phyloP scores from a whole-genome alignment of 2,113 vertebrate species.

The Amia ocellicauda region DNA sequence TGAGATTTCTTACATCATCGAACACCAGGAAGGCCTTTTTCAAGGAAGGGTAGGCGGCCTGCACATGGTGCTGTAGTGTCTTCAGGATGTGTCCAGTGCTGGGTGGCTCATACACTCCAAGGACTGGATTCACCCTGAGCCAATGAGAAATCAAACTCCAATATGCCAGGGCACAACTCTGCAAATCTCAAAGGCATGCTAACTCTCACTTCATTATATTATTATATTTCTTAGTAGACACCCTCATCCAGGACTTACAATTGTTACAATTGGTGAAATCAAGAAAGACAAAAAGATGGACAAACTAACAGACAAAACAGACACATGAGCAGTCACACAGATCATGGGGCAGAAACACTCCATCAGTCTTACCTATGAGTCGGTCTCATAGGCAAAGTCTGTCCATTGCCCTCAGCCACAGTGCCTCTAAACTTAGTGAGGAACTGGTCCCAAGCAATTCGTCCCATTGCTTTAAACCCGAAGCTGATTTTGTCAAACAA shows the following conservation, averaged over 20 bases:
- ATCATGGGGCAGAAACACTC: neutral
- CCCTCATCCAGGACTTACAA: too few relatives aligned
- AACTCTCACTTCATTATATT: too few relatives aligned
- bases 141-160: neutral
- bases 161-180: too few relatives aligned
- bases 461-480: constrained; percentile 42
- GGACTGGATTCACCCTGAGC: constrained; percentile 28
- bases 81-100: constrained; percentile 28
- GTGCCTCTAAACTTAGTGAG: constrained; percentile 36
- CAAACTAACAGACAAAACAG: too few relatives aligned
- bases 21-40: constrained; percentile 47
- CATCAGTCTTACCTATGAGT: constrained; percentile 32
- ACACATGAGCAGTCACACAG: neutral
- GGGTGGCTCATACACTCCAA: constrained; percentile 24
- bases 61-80: constrained; percentile 40
- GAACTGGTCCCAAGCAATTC: constrained; percentile 57
- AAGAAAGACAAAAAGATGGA: too few relatives aligned
- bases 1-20: constrained; percentile 35
- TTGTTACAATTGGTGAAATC: too few relatives aligned
- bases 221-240: too few relatives aligned
- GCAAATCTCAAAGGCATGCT: too few relatives aligned
- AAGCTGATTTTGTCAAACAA: constrained; percentile 48
- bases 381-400: constrained; percentile 16
- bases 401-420: constrained; percentile 15
- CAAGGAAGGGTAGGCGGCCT: constrained; percentile 35